Evolutionary conservation across 2,888 invertebrate species (phyloP), one percentile per base, ranked within the genome.

Genomic region (Tenthredo amoena): DNA sequence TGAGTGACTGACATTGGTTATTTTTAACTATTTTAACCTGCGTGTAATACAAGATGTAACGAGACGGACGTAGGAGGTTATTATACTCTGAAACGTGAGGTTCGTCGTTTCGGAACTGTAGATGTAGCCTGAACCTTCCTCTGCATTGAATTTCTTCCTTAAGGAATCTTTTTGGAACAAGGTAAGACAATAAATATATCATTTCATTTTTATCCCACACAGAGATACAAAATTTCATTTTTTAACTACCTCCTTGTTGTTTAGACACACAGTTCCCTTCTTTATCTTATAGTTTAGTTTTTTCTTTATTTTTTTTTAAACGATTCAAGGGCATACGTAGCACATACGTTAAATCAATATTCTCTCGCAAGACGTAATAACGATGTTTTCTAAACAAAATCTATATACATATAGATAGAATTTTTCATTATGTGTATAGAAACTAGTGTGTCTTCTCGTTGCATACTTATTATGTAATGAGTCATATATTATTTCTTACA

Each of bases 51-150:
- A 55, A 55, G 55, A 55, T 55, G 55, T 55, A 55, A 55, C 55
- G 55, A 55, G n/a, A 55, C 55, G n/a, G n/a, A 55, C n/a, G n/a
- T 55, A 55, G n/a, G 55, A 55, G 55, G 55, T 55, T 55, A 55
- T 55, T n/a, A 55, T 55, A 55, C 55, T 55, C 55, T n/a, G 55
- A 55, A 55, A 55, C 55, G 55, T 55, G 7, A n/a, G 55, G 55
- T 55, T 62, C 62, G 26, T 62, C 62, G 26, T 62, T 62, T 62
- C 26, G 10, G 62, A 62, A 10, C 26, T 62, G 62, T 62, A 62
- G 26, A 62, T 26, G 26, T 26, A 26, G 21, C 62, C 26, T 2
- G 26, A 62, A 21, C 62, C 26, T 62, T 62, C 62, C 9, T 26
- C 26, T 21, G 62, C 26, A 2, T 55, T 7, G 7, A 55, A 55